Conservation (phyloP, 2,888 invertebrate species). For the Synergus japonicus region DNA sequence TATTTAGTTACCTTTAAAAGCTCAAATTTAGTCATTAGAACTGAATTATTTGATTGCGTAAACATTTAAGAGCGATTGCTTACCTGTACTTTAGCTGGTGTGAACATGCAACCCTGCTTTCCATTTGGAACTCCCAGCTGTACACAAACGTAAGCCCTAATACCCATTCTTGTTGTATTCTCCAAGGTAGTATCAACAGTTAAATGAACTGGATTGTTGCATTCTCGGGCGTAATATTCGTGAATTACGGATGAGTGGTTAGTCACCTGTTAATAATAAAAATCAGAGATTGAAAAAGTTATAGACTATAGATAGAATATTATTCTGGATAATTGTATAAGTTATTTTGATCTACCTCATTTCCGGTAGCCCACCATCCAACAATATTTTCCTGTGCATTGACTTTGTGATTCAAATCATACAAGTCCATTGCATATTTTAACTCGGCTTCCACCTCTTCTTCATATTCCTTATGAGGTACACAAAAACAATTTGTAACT, state of each 20-base stretch:
- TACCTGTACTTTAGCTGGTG: conserved; percentile 92
- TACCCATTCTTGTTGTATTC: conserved; percentile 90
- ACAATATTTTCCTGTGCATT: conserved; percentile 96
- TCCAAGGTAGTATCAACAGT: conserved; percentile 95
- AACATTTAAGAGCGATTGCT: not conserved
- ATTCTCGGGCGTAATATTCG: conserved; percentile 97
- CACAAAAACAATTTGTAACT: conserved; percentile 99
- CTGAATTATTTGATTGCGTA: not conserved
- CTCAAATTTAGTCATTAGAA: conserved; percentile 4
- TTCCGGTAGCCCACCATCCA: conserved; percentile 99
- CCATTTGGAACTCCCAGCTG: conserved; percentile 96
- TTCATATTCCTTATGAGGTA: conserved; percentile 98
- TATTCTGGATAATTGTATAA: not conserved
- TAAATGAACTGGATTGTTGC: conserved; percentile 95
- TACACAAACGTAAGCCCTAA: conserved; percentile 96
- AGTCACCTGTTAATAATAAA: conserved; percentile 81
- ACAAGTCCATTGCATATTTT: conserved; percentile 97
- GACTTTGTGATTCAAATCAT: conserved; percentile 94
- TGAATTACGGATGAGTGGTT: conserved; percentile 98
- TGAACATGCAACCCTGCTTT: conserved; percentile 97
- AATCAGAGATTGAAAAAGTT: not conserved
- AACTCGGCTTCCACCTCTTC: conserved; percentile 99
- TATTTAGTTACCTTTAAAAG: not conserved
- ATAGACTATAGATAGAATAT: not conserved
- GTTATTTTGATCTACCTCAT: conserved; percentile 80